A percentile compares a stretch with the other conserved stretches of the same genome.
Evolutionary conservation across 2,888 invertebrate species (phyloP).

Genomic region (Phrixothrix hirtus): DNA sequence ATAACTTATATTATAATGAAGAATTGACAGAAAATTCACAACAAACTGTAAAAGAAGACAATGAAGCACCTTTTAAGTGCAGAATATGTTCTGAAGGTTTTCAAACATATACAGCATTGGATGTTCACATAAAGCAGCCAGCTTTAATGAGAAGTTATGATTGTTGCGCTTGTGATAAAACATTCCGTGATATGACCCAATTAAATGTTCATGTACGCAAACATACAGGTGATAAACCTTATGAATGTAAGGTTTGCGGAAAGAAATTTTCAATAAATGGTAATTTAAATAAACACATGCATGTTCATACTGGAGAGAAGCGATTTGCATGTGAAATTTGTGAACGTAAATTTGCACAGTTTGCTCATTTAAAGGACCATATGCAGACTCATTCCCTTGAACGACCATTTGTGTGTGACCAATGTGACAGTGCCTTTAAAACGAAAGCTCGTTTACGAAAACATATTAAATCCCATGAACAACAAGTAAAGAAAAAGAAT

Average conservation of each 20-base stretch:
- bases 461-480: conserved; percentile 45
- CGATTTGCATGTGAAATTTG: conserved; percentile 48
- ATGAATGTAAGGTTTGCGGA: conserved; percentile 44
- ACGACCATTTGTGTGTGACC: conserved; percentile 46
- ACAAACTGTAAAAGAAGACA: conserved; percentile 18
- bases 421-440: conserved; percentile 48
- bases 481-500: conserved; percentile 38
- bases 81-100: conserved; percentile 44
- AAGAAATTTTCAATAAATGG: conserved; percentile 52
- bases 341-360: conserved; percentile 48
- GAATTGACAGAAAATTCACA: conserved; percentile 7
- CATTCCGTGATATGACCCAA: conserved; percentile 49
- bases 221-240: conserved; percentile 52
- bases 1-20: conserved; percentile 3
- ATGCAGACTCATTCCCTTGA: conserved; percentile 48
- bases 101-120: conserved; percentile 35
- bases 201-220: conserved; percentile 47
- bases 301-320: conserved; percentile 45
- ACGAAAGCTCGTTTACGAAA: conserved; percentile 47
- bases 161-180: conserved; percentile 49
- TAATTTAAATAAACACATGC: conserved; percentile 49
- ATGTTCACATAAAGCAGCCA: conserved; percentile 40
- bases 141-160: conserved; percentile 39
- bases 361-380: conserved; percentile 51
- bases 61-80: conserved; percentile 34